Percentiles rank a stretch among this genome's conserved stretches.
phyloP scores from a whole-genome alignment of 2,888 invertebrate species.

The Protophormia terraenovae region DNA sequence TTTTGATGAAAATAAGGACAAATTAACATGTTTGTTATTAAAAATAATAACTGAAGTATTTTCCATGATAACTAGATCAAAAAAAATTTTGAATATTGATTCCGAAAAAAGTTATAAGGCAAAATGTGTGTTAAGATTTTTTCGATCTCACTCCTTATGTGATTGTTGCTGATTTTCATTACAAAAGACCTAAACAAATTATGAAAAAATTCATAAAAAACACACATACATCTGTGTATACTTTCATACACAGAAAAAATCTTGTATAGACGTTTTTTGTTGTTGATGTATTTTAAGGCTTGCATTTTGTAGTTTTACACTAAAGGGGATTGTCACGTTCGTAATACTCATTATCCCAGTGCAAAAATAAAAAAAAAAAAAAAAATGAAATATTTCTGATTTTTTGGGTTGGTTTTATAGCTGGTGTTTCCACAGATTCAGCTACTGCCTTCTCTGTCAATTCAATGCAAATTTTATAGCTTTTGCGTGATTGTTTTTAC shows the following conservation, averaged over 20 bases:
- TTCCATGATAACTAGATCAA: too few relatives aligned
- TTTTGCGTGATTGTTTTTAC: constrained; percentile 2
- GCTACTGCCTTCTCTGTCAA: background rate
- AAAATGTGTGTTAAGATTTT: too few relatives aligned
- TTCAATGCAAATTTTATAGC: constrained; percentile 9
- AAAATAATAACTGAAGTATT: too few relatives aligned
- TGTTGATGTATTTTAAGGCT: background rate
- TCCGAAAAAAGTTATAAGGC: too few relatives aligned
- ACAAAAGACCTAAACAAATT: background rate
- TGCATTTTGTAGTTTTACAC: background rate
- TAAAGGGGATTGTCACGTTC: background rate
- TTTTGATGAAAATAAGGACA: too few relatives aligned
- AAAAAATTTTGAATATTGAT: too few relatives aligned
- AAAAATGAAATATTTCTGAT: background rate
- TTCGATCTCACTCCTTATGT: too few relatives aligned
- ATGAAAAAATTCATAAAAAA: background rate
- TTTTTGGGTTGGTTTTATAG: background rate
- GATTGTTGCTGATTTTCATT: background rate
- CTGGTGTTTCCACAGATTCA: background rate
- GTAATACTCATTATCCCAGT: background rate
- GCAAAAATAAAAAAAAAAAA: background rate
- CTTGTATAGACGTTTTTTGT: background rate
- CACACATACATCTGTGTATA: background rate
- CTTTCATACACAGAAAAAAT: background rate
- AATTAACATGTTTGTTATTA: too few relatives aligned